These are phyloP conservation scores for Linepithema humile DNA, from an alignment of 1,140 invertebrate genomes.

Conservation along the genomic window DNA sequence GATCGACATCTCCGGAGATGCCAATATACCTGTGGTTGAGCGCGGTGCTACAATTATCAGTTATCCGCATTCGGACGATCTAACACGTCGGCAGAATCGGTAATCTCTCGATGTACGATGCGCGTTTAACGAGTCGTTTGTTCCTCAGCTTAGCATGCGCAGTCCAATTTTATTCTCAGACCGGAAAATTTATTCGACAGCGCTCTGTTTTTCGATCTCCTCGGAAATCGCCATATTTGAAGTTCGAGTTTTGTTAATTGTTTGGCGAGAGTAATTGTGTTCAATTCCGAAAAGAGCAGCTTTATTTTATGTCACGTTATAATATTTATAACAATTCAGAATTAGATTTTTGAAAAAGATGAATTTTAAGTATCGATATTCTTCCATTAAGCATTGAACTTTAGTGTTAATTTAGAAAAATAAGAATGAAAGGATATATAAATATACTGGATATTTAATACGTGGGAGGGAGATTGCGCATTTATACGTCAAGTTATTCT, in stretches of 20 bases:
- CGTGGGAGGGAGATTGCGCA: background rate
- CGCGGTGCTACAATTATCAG: constrained; percentile 62
- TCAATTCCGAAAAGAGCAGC: no score
- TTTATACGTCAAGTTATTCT: background rate
- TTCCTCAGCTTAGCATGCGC: background rate
- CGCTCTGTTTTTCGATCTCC: background rate
- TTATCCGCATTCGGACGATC: constrained; percentile 45
- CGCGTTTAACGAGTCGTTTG: constrained; percentile 29
- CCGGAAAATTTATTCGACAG: background rate
- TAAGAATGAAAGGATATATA: no score
- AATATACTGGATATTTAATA: no score
- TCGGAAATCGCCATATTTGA: background rate
- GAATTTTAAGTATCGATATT: no score
- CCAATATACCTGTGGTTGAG: constrained; percentile 36
- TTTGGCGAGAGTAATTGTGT: background rate
- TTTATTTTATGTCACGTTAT: no score
- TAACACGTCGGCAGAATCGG: constrained; percentile 46
- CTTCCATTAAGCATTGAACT: no score
- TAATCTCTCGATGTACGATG: constrained; percentile 16
- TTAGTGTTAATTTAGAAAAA: no score
- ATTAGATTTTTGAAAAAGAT: no score
- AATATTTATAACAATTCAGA: no score
- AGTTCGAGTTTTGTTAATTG: background rate
- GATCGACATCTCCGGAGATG: constrained; percentile 69
- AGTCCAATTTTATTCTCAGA: background rate